Evolutionary conservation across 2,113 vertebrate species (phyloP).

Genomic region (Catharus fuscescens): DNA sequence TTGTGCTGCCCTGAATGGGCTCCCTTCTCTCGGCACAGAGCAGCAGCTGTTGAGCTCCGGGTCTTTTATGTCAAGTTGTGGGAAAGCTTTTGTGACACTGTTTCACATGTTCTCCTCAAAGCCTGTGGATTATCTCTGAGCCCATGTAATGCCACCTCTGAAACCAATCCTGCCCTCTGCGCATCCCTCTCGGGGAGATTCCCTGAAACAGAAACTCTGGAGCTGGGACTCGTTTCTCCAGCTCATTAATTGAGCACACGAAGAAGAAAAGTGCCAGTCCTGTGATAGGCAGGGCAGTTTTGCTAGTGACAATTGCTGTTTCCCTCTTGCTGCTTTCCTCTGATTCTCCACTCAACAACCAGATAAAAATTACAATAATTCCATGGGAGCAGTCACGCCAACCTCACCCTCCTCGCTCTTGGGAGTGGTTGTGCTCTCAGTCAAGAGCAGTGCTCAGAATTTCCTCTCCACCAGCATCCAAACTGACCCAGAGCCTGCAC

Average conservation of each 20-base stretch:
- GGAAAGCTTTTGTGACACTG: slow-evolving; percentile 76
- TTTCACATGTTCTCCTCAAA: slow-evolving; percentile 79
- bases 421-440: not conserved
- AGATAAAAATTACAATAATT: not conserved
- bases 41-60: slow-evolving; percentile 78
- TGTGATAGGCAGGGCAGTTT: not conserved
- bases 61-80: slow-evolving; percentile 80
- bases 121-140: slow-evolving; percentile 72
- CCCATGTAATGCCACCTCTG: slow-evolving; percentile 57
- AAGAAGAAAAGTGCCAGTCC: not conserved
- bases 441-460: not conserved
- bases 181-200: not conserved
- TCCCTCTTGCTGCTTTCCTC: not conserved
- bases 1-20: slow-evolving; percentile 63
- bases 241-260: not conserved
- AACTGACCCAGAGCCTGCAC: not conserved
- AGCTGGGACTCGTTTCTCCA: not conserved
- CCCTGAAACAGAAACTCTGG: slow-evolving; percentile 24
- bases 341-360: not conserved
- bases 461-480: not conserved
- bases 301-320: not conserved
- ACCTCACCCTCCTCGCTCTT: not conserved
- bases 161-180: not conserved
- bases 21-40: slow-evolving; percentile 55
- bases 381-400: not conserved